These are phyloP conservation scores for Nasonovia ribisnigri DNA, from an alignment of 2,888 invertebrate species.

Conservation along the genomic window DNA sequence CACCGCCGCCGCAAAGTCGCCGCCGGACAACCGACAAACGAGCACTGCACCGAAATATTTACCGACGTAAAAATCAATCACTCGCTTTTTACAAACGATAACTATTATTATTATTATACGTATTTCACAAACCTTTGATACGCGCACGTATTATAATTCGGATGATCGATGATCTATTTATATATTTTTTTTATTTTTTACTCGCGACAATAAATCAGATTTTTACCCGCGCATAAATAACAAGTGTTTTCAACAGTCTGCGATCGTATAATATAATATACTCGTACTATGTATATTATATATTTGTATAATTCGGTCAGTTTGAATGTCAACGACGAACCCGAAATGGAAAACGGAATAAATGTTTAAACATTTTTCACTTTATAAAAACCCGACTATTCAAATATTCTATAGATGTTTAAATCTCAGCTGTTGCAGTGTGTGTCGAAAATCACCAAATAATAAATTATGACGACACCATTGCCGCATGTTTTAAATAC, in stretches of 20 bases:
- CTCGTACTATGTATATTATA: not conserved
- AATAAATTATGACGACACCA: not conserved
- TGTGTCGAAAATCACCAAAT: not conserved
- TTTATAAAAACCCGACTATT: not conserved
- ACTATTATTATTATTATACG: slow-evolving; percentile 23
- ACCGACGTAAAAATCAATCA: slow-evolving; percentile 50
- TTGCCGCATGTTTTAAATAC: not conserved
- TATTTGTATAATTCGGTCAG: not conserved
- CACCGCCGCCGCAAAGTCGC: not conserved
- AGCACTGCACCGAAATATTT: not conserved
- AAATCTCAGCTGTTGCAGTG: not conserved
- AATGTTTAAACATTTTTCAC: not conserved
- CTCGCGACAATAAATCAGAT: not conserved
- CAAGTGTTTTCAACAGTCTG: slow-evolving; percentile 16
- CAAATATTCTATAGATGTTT: not conserved
- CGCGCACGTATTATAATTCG: not conserved
- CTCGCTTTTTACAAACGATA: slow-evolving; percentile 17
- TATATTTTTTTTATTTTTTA: not conserved
- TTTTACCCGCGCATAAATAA: not conserved
- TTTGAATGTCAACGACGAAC: not conserved
- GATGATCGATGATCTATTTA: slow-evolving; percentile 19
- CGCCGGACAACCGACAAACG: slow-evolving; percentile 13
- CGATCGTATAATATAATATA: not conserved
- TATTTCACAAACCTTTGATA: slow-evolving; percentile 1
- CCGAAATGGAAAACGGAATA: not conserved